phyloP scores from a whole-genome alignment of 1,140 invertebrate genomes.

The Drosophila saltans region DNA sequence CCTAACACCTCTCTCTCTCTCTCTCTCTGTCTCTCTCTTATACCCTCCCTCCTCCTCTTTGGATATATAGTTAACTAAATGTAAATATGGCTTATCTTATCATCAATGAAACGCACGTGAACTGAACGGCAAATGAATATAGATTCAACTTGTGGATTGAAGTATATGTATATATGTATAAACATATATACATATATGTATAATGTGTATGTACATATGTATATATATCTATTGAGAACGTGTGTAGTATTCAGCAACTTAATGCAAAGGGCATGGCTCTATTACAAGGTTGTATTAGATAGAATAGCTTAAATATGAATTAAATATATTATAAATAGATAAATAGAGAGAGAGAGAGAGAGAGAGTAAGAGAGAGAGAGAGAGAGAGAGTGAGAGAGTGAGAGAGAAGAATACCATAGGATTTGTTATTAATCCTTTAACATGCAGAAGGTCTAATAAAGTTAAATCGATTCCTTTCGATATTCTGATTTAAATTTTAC shows the following conservation, averaged over 20 bases:
- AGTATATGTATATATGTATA: neutral
- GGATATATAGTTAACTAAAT: neutral
- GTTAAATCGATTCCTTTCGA: too few relatives aligned
- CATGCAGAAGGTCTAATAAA: too few relatives aligned
- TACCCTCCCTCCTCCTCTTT: neutral
- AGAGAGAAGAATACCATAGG: too few relatives aligned
- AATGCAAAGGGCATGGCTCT: neutral
- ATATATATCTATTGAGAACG: conserved; percentile 9
- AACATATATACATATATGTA: conserved; percentile 6
- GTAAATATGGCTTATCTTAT: conserved; percentile 51
- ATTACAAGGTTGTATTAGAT: neutral
- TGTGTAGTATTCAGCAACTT: conserved; percentile 3
- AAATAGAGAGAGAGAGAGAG: too few relatives aligned
- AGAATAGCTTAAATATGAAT: neutral
- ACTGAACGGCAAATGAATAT: conserved; percentile 45
- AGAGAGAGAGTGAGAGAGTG: too few relatives aligned
- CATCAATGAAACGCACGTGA: conserved; percentile 68
- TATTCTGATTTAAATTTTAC: too few relatives aligned
- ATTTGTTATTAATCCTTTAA: too few relatives aligned
- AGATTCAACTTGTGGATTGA: neutral
- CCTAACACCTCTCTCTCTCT: neutral
- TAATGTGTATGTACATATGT: too few relatives aligned
- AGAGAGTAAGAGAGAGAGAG: too few relatives aligned
- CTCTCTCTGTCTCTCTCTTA: neutral
- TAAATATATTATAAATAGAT: neutral